Conservation (phyloP, 2,888 invertebrate species). For the Hanleya hanleyi region DNA sequence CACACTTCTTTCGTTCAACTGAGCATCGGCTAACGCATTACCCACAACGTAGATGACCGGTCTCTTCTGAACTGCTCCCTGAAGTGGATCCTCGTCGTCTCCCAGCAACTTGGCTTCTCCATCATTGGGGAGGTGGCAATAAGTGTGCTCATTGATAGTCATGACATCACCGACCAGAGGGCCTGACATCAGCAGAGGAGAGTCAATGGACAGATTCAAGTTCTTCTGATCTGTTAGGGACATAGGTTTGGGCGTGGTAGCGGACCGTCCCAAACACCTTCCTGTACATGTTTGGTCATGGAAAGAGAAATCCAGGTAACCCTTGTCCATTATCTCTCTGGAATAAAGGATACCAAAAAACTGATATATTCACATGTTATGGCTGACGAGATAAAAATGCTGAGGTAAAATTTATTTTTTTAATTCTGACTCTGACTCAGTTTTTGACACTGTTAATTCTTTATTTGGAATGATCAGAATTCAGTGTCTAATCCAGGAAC, state of each 20-base stretch:
- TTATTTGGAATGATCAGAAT: too few relatives aligned
- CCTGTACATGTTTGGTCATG: slow-evolving; percentile 73
- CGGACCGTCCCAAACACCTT: slow-evolving; percentile 68
- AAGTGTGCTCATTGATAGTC: slow-evolving; percentile 20
- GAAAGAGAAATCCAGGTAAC: slow-evolving; percentile 72
- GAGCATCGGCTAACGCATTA: neutral
- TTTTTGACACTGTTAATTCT: too few relatives aligned
- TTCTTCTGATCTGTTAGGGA: neutral
- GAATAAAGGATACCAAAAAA: slow-evolving; percentile 17
- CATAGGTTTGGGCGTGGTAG: neutral
- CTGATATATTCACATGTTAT: too few relatives aligned
- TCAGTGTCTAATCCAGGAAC: too few relatives aligned
- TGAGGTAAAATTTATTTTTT: too few relatives aligned
- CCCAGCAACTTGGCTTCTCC: slow-evolving; percentile 12
- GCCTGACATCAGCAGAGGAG: neutral
- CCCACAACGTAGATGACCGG: neutral
- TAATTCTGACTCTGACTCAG: too few relatives aligned
- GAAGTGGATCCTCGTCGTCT: slow-evolving; percentile 9
- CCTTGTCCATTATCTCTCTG: slow-evolving; percentile 73
- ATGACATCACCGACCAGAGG: neutral
- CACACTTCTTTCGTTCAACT: neutral
- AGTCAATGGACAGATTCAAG: neutral
- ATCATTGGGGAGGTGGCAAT: slow-evolving; percentile 29
- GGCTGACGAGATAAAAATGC: too few relatives aligned
- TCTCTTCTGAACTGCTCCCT: too few relatives aligned